Evolutionary conservation across 2,113 vertebrate genomes (phyloP), one percentile per base, ranked within the genome.

Genomic region (Ia io): DNA sequence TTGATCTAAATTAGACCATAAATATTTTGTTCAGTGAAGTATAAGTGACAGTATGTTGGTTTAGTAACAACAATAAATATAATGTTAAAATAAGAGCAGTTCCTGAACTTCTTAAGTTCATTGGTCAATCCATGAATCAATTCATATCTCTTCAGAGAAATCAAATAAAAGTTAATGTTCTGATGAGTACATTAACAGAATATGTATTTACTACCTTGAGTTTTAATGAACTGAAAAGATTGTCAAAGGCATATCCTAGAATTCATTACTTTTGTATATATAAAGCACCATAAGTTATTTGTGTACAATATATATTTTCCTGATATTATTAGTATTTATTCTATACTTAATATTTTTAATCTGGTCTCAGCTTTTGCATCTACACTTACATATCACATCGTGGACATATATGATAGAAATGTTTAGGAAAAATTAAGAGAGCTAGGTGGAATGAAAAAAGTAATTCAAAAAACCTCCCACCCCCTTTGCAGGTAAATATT

Each of bases 61-160:
- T 96, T 79, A 61, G 73, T 88, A 95, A 85, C 80, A 94, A 94
- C 96, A 93, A 88, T 96, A 96, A 97, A 96, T 93, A 94, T 78
- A 35, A 37, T 78, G 82, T 94, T 95, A 83, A 56, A 92, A 92
- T 88, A 94, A 93, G 20, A 96, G 71, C 59, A 94, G 20, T 90
- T 90, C 56, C 8, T 91, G 77, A 94, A 95, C 67, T 92, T 95
- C 47, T 96, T 83, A 88, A 96, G 86, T 16, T 40, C 73, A 84
- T 30, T 88, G 92, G 77, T 88, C 84, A 96, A 65, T 83, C 42
- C 16, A 92, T 2, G 17, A 78, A 76, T 93, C 18, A 85, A 59
- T 82, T 63, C 17, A 40, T 76, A 56, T 51, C 2, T 78, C 47
- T 69, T 90, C 32, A 32, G 20, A 88, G 8, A 88, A 82, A 25